These are phyloP conservation scores for Staurois parvus DNA, from an alignment of 2,797 vertebrate species.

Conservation along the genomic window DNA sequence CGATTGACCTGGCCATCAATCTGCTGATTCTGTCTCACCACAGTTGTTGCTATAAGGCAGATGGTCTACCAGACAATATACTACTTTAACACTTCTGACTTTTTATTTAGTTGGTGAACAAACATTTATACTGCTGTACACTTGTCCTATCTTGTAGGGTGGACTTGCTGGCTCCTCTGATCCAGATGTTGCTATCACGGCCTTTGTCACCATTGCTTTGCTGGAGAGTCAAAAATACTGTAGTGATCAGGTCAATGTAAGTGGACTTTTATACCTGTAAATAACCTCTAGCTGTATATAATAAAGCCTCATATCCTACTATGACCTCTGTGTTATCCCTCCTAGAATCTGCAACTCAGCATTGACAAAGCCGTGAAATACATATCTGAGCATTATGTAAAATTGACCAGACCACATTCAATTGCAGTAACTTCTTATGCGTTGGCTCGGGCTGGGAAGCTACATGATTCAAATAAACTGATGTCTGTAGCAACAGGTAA, in stretches of 20 bases:
- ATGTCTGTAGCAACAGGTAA: slow-evolving; percentile 74
- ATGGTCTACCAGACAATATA: too few relatives aligned
- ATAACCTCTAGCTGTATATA: too few relatives aligned
- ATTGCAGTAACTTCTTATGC: slow-evolving; percentile 84
- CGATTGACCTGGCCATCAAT: too few relatives aligned
- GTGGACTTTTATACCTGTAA: slow-evolving; percentile 60
- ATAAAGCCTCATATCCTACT: background rate
- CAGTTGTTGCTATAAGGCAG: too few relatives aligned
- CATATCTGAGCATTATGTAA: slow-evolving; percentile 71
- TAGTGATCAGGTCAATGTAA: slow-evolving; percentile 73
- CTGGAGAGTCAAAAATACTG: slow-evolving; percentile 78
- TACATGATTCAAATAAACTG: slow-evolving; percentile 61
- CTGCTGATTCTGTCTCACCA: too few relatives aligned
- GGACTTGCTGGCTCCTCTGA: slow-evolving; percentile 66
- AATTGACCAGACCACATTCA: slow-evolving; percentile 80
- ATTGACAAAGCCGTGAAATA: slow-evolving; percentile 74
- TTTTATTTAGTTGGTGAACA: too few relatives aligned
- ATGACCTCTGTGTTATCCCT: background rate
- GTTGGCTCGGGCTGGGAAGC: slow-evolving; percentile 73
- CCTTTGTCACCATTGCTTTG: slow-evolving; percentile 84
- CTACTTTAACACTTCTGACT: too few relatives aligned
- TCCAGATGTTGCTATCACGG: slow-evolving; percentile 82
- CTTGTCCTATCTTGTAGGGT: slow-evolving; percentile 57
- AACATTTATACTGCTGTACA: background rate
- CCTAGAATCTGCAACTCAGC: slow-evolving; percentile 74